Evolutionary conservation across 2,797 vertebrate species (phyloP), one percentile per base, ranked within the genome.

Genomic region (Rhinophrynus dorsalis): DNA sequence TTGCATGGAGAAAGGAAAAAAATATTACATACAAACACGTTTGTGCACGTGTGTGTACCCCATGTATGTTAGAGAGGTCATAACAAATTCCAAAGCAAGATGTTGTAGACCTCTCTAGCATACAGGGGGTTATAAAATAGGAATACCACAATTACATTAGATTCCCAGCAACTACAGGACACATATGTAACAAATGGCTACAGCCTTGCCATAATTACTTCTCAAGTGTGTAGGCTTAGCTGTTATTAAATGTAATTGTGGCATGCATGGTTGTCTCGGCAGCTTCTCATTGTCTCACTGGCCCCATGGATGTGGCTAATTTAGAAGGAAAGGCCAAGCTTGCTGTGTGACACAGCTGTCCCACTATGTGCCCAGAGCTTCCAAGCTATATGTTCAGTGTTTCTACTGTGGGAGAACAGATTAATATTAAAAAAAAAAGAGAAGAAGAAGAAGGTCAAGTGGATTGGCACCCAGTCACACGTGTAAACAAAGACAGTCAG

Each of bases 241-340:
- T 9, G 15, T 37, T 56, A 56, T 37, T 56, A 37, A 37, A 56
- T 35, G 20, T 37, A 37, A 56, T 23, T 56, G 18, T 7, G 6
- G n/a, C n/a, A 13, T 26, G 47, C 47, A 26, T 26, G 47, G 8
- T 5, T 56, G 17, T 56, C 17, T 56, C 4, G 3, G 32, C 32
- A 38, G 54, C 32, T 12, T 55, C 51, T 35, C 51, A 52, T 52
- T 33, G 32, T 23, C 20, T 56, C 54, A 37, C 10, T 56, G 17
- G 30, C 37, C 29, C 32, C 11, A 56, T 37, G 54, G 15, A 54
- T 11, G 27, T 32, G 51, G 18, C 27, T 32, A 32, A 54, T 54
- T 32, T 33, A 29, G 32, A 11, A n/a, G 33, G 24, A 29, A 27
- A 54, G 27, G 10, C 15, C 40, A 44, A 20, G 18, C 40, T 17